These are phyloP conservation scores for Enteromius fasciolatus DNA, from an alignment of 2,797 vertebrate genomes.

Conservation along the genomic window DNA sequence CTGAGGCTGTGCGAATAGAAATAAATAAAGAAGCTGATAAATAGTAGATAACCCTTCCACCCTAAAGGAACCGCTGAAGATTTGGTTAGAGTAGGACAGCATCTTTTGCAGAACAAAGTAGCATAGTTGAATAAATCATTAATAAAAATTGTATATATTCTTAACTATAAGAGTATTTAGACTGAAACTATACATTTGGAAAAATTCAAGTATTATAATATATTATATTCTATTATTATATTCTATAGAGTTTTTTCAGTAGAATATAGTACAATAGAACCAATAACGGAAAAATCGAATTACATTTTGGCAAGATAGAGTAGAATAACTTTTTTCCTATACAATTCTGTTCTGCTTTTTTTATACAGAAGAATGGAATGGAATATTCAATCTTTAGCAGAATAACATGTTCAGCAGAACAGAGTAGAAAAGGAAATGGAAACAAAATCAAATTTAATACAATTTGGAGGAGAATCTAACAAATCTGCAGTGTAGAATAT, in stretches of 20 bases:
- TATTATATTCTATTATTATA: too few relatives aligned
- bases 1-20: neutral
- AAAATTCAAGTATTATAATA: neutral
- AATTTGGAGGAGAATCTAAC: neutral
- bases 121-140: too few relatives aligned
- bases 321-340: neutral
- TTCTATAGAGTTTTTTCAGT: neutral
- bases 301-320: neutral
- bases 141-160: neutral
- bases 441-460: neutral
- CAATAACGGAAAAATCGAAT: neutral
- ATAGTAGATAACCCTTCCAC: neutral
- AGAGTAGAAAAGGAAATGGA: neutral
- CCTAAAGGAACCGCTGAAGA: neutral
- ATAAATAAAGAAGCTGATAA: neutral
- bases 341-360: neutral
- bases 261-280: neutral
- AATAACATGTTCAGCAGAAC: neutral
- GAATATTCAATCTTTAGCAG: neutral
- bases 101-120: neutral
- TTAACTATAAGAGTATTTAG: neutral
- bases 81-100: neutral
- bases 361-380: neutral
- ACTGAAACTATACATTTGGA: neutral
- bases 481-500: neutral